Conservation (phyloP, 2,113 vertebrate genomes). For the Cettia cetti region DNA sequence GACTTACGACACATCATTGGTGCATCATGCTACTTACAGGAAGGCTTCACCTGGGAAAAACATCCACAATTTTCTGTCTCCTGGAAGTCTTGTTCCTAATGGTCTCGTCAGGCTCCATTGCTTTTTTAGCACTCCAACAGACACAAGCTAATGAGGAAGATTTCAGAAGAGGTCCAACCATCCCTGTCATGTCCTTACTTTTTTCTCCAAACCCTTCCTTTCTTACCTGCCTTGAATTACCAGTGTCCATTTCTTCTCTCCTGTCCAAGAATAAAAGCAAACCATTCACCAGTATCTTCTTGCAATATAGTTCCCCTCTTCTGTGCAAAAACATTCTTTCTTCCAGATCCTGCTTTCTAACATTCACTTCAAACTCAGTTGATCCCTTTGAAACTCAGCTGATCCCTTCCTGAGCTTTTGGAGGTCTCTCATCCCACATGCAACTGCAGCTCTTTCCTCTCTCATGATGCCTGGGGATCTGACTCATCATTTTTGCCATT, state of each 20-base stretch:
- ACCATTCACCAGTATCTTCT: background rate
- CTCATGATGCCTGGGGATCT: background rate
- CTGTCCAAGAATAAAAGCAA: background rate
- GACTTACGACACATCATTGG: background rate
- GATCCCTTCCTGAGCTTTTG: background rate
- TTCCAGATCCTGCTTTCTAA: background rate
- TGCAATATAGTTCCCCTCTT: background rate
- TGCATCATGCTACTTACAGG: background rate
- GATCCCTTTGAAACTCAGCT: background rate
- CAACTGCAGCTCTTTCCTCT: background rate
- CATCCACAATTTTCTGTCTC: background rate
- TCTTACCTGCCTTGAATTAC: background rate
- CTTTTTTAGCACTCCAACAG: background rate
- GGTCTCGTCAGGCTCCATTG: background rate
- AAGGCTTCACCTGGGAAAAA: background rate
- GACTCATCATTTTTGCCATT: background rate
- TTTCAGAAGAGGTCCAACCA: background rate
- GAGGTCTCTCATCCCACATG: background rate
- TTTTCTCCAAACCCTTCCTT: background rate
- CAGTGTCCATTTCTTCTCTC: background rate
- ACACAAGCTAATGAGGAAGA: background rate
- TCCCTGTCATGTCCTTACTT: background rate
- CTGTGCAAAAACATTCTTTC: background rate
- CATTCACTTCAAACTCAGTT: background rate
- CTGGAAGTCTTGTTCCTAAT: background rate